Conservation (phyloP, 2,888 invertebrate genomes). For the Pristionchus exspectatus region DNA sequence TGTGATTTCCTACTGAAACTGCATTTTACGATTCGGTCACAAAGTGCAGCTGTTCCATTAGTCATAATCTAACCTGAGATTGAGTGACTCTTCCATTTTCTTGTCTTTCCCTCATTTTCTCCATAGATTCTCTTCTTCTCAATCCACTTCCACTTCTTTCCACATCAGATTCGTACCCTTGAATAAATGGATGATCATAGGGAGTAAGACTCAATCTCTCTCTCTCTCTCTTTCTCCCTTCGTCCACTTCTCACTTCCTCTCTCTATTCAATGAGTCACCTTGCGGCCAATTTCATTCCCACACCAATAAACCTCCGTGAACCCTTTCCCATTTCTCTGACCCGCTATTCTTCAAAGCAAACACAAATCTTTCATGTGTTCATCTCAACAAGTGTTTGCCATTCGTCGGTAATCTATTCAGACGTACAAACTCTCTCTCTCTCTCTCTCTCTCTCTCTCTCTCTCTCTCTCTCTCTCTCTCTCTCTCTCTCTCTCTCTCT, state of each 20-base stretch:
- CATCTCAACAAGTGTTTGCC: conserved; percentile 12
- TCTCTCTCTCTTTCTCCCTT: neutral
- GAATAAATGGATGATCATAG: conserved; percentile 9
- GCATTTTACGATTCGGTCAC: too few species aligned
- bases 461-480: too few species aligned
- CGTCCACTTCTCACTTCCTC: conserved; percentile 20
- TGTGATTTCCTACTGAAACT: too few species aligned
- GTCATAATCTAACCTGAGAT: neutral
- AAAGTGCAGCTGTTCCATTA: too few species aligned
- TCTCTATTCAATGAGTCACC: neutral
- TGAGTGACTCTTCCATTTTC: neutral
- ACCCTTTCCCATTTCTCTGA: neutral
- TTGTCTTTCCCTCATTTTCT: conserved; percentile 46
- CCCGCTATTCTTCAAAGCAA: neutral
- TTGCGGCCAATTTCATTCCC: neutral
- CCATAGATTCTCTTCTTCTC: conserved; percentile 51
- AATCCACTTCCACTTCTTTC: conserved; percentile 51
- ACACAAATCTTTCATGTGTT: neutral
- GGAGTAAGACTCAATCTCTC: neutral
- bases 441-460: neutral
- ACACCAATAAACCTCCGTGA: neutral
- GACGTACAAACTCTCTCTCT: neutral
- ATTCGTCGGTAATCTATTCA: neutral
- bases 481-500: too few species aligned
- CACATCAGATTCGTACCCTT: conserved; percentile 53